Evolutionary conservation across 2,113 vertebrate genomes (phyloP).

Genomic region (Oryzias curvinotus): DNA sequence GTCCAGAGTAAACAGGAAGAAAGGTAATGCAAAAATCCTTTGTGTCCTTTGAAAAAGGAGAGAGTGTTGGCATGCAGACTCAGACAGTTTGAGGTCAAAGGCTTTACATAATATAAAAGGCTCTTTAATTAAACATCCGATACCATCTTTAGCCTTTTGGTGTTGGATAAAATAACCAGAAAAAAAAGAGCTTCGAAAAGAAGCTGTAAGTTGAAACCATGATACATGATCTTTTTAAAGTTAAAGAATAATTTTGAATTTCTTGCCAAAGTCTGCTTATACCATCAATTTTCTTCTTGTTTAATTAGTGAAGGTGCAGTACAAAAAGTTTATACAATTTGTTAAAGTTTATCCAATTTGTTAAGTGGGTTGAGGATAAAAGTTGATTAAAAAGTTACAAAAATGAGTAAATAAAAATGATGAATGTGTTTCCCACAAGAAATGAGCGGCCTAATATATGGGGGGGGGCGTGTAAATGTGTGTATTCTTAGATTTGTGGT

Average conservation of each 20-base stretch:
- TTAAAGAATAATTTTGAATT: neutral
- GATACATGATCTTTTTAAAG: neutral
- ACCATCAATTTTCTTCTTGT: no score
- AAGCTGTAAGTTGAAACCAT: neutral
- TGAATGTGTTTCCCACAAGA: no score
- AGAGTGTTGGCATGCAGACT: constrained; percentile 28
- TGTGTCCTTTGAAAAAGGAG: constrained; percentile 13
- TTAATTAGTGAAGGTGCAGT: no score
- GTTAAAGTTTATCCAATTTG: no score
- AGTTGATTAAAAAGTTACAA: no score
- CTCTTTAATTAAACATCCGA: constrained; percentile 49
- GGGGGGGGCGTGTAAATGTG: no score
- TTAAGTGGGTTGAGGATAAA: no score
- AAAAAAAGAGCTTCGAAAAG: constrained; percentile 1
- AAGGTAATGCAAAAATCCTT: constrained; percentile 17
- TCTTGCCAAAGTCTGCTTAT: neutral
- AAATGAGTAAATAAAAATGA: no score
- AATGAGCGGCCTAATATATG: no score
- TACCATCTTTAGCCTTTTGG: constrained; percentile 2
- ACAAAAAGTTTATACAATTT: no score
- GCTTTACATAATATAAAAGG: constrained; percentile 47
- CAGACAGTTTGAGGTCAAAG: constrained; percentile 28
- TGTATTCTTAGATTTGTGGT: no score
- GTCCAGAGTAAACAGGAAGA: neutral
- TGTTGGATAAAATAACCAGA: constrained; percentile 3